Percentiles rank a stretch among this genome's conserved stretches.
These are phyloP conservation scores for Danio kyathit DNA, from an alignment of 2,797 vertebrate species.

Conservation along the genomic window DNA sequence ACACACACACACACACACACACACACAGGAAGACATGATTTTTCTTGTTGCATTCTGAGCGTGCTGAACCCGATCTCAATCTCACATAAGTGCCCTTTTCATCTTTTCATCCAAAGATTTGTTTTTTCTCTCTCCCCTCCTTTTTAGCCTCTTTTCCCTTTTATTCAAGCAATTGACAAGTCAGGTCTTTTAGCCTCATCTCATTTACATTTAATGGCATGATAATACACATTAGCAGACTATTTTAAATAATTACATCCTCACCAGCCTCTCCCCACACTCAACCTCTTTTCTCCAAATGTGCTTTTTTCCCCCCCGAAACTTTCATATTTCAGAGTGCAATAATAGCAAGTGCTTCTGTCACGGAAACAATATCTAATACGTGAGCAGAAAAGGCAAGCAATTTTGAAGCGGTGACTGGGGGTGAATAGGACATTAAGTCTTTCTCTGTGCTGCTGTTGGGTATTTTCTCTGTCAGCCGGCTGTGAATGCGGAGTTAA, in stretches of 20 bases:
- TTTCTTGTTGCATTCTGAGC: background rate
- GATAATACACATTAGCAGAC: conserved; percentile 94
- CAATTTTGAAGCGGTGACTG: conserved; percentile 92
- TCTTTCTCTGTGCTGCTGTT: conserved; percentile 92
- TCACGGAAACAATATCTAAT: conserved; percentile 97
- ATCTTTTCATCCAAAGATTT: conserved; percentile 36
- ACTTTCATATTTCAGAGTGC: conserved; percentile 93
- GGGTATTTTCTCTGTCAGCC: conserved; percentile 91
- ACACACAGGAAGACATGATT: background rate
- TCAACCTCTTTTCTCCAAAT: conserved; percentile 75
- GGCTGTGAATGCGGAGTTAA: conserved; percentile 87
- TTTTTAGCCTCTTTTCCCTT: conserved; percentile 49
- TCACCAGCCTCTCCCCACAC: conserved; percentile 85
- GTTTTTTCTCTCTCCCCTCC: conserved; percentile 11
- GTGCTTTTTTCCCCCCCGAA: conserved; percentile 78
- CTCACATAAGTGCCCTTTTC: conserved; percentile 36
- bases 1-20: no score
- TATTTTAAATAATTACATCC: conserved; percentile 95
- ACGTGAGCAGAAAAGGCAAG: conserved; percentile 85
- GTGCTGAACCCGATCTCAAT: background rate
- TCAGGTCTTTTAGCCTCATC: conserved; percentile 81
- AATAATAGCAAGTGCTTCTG: conserved; percentile 90
- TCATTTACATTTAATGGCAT: conserved; percentile 89
- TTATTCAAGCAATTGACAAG: conserved; percentile 73
- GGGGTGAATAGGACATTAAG: conserved; percentile 97